Percentiles rank a stretch among this genome's conserved stretches.
Evolutionary conservation across 2,797 vertebrate genomes (phyloP).

Genomic region (Cossypha niveicapilla): DNA sequence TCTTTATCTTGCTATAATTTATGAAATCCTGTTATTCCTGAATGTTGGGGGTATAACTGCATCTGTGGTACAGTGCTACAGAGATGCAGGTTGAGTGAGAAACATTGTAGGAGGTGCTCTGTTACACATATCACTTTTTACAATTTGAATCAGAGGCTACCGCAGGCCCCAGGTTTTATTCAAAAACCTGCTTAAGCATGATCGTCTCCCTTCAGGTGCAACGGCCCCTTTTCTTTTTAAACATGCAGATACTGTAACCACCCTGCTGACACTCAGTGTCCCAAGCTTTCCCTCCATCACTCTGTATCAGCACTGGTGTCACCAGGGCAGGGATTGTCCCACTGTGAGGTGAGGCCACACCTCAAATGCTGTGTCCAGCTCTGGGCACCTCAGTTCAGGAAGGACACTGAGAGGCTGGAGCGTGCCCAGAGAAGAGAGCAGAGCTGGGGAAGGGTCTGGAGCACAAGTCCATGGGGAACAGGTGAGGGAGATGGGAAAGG

Average conservation of each 20-base stretch:
- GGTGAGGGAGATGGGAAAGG: not conserved
- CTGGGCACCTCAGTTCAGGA: not conserved
- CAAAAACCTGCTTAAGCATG: not conserved
- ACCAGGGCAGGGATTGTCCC: not conserved
- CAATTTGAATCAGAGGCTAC: not conserved
- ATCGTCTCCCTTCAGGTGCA: not conserved
- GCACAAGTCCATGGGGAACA: not conserved
- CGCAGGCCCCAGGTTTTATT: not conserved
- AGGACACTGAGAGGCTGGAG: not conserved
- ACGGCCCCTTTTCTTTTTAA: not conserved
- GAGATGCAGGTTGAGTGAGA: not conserved
- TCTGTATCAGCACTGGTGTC: rapidly evolving
- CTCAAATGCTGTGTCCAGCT: not conserved
- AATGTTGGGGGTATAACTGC: not conserved
- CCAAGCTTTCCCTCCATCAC: not conserved
- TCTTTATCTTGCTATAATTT: not conserved
- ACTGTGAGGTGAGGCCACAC: not conserved
- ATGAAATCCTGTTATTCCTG: slow-evolving; percentile 10
- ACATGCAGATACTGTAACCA: not conserved
- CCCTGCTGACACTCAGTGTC: not conserved
- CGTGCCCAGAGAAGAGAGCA: rapidly evolving
- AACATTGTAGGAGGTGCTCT: not conserved
- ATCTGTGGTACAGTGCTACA: not conserved
- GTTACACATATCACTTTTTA: not conserved
- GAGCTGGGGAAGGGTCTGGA: not conserved